Base-by-base conservation (phyloP, 1,140 invertebrate genomes). In the Amyelois transitella region DNA sequence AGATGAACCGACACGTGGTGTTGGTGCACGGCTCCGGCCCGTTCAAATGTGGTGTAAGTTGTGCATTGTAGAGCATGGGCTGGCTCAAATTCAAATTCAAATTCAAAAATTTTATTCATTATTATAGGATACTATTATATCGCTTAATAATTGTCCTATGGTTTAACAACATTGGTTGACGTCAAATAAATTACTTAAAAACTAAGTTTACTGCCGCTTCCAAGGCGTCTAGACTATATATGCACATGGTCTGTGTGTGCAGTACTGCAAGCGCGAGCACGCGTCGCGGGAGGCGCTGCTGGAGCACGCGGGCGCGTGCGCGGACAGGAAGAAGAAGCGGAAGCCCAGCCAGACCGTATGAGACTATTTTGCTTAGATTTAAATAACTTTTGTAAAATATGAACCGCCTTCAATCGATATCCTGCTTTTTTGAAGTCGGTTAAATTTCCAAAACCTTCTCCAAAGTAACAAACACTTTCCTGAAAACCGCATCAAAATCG, bases 181-280 rank as follows among this genome's bases (percentile, higher is more conserved):
- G n/a, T n/a, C n/a, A n/a, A n/a, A n/a, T n/a, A n/a, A n/a, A n/a
- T n/a, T n/a, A n/a, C n/a, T n/a, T n/a, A n/a, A n/a, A n/a, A n/a
- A n/a, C n/a, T n/a, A n/a, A n/a, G n/a, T n/a, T n/a, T n/a, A n/a
- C n/a, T n/a, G n/a, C n/a, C n/a, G n/a, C n/a, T n/a, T n/a, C n/a
- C n/a, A n/a, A n/a, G n/a, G 1, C 32, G 3, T 8, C 25, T 28
- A 47, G 7, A 54, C 6, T 55, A 48, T 12, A 43, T 52, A 38
- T 45, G 4, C 43, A n/a, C 12, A 38, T 20, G 44, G 0, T 74
- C n/a, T n/a, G n/a, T n/a, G n/a, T n/a, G n/a, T 72, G 3, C 61
- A 74, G 72, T 73, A 71, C 44, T 77, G 75, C 45, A 75, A 72
- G 43, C 43, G 32, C 0, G 67, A 70, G 7, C 66, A 58, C 12